Conservation (phyloP, 2,888 invertebrate genomes). For the Drosophila monieri region DNA sequence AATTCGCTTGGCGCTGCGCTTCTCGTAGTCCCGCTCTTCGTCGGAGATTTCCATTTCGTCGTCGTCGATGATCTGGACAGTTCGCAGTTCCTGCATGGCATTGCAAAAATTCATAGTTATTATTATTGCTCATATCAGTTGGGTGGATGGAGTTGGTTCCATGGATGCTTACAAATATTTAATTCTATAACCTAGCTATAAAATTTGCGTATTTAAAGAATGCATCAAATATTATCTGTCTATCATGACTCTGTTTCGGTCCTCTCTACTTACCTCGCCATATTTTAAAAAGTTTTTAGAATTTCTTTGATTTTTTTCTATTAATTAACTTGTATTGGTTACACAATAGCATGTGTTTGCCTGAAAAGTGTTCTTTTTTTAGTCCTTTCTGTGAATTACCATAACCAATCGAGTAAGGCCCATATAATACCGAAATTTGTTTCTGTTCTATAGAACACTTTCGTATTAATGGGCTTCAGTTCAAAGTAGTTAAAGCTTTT, state of each 20-base stretch:
- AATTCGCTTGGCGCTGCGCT: constrained; percentile 80
- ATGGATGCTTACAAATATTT: constrained; percentile 51
- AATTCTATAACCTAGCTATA: constrained; percentile 65
- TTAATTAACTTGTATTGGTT: constrained; percentile 44
- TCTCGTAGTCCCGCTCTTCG: constrained; percentile 86
- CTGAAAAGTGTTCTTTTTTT: constrained; percentile 28
- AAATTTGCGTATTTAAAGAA: constrained; percentile 61
- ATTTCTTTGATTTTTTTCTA: constrained; percentile 29
- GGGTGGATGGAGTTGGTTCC: constrained; percentile 24
- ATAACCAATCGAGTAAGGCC: constrained; percentile 60
- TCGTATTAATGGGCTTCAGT: constrained; percentile 43
- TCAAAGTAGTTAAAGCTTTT: constrained; percentile 58
- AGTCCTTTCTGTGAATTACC: constrained; percentile 54
- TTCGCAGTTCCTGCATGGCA: constrained; percentile 82
- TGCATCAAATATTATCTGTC: constrained; percentile 59
- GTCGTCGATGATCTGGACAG: constrained; percentile 86
- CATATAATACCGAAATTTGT: constrained; percentile 49
- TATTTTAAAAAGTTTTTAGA: constrained; percentile 47
- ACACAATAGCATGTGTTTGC: constrained; percentile 43
- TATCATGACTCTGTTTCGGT: constrained; percentile 48
- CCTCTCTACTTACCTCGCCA: constrained; percentile 72
- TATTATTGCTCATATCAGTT: constrained; percentile 6
- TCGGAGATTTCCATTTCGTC: constrained; percentile 96
- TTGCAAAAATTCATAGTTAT: constrained; percentile 48
- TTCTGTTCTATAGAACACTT: constrained; percentile 15